A percentile compares a stretch with the other conserved stretches of the same genome.
Conservation (phyloP, 2,888 invertebrate genomes). For the Tyria jacobaeae region DNA sequence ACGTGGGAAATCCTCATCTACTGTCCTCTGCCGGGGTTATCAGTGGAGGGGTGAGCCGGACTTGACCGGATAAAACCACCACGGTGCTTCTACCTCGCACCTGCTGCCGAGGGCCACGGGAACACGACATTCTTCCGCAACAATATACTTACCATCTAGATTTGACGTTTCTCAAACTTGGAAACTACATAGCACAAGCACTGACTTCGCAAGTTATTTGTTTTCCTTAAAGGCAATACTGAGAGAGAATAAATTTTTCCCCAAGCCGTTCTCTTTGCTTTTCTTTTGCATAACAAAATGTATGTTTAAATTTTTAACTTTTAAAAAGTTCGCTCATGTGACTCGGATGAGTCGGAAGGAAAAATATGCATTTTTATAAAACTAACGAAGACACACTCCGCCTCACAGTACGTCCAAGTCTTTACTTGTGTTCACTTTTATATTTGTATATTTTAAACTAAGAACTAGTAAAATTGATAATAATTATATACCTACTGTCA, state of each 20-base stretch:
- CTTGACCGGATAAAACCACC: background rate
- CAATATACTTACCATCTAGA: background rate
- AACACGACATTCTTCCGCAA: too few species aligned
- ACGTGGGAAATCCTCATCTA: too few species aligned
- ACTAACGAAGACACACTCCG: background rate
- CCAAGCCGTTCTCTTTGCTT: slow-evolving; percentile 20
- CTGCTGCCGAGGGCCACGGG: too few species aligned
- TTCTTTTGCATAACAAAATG: slow-evolving; percentile 25
- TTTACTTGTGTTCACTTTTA: too few species aligned
- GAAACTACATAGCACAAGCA: slow-evolving; percentile 21
- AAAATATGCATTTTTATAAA: background rate
- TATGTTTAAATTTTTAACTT: slow-evolving; percentile 2
- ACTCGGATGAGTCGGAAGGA: too few species aligned
- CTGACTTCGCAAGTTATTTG: slow-evolving; percentile 17
- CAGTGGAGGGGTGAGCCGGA: background rate
- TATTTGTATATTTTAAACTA: too few species aligned
- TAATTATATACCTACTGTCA: too few species aligned
- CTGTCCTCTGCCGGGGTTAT: too few species aligned
- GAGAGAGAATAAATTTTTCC: slow-evolving; percentile 8
- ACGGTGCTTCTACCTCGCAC: too few species aligned
- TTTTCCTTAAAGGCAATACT: slow-evolving; percentile 28
- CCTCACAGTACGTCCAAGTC: background rate
- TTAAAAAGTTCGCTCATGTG: background rate
- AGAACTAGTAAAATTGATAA: too few species aligned
- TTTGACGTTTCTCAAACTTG: slow-evolving; percentile 22